Evolutionary conservation across 53 echinoderm and acorn worm species (phyloP).

Genomic region (Antedon mediterranea): DNA sequence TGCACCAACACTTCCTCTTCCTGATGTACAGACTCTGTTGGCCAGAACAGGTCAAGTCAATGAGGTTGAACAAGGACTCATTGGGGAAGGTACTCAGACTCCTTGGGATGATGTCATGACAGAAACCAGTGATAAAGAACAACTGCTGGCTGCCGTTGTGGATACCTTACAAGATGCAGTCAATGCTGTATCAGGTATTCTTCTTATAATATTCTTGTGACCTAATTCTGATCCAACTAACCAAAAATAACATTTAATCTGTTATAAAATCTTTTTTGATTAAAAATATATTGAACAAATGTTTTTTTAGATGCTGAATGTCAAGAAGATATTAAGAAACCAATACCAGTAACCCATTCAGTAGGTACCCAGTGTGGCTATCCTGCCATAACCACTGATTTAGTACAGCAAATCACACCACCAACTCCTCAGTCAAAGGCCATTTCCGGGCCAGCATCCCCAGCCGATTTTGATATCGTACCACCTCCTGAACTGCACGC

Average conservation of each 20-base stretch:
- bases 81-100: background rate
- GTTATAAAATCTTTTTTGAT: too few species aligned
- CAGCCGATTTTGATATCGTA: constrained; percentile 35
- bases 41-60: background rate
- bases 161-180: background rate
- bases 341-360: constrained; percentile 76
- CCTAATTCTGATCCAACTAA: too few species aligned
- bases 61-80: background rate
- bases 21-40: constrained; percentile 63
- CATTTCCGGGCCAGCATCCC: constrained; percentile 38
- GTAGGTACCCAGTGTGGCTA: constrained; percentile 97
- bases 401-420: background rate
- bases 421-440: background rate
- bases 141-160: background rate
- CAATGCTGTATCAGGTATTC: background rate
- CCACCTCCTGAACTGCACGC: constrained; percentile 74
- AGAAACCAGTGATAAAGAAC: background rate
- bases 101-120: background rate
- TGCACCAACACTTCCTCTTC: constrained; percentile 32
- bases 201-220: too few species aligned
- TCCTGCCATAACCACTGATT: constrained; percentile 39
- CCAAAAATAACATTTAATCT: too few species aligned
- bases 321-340: constrained; percentile 48
- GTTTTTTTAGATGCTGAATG: constrained; percentile 11
- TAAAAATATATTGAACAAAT: too few species aligned